Evolutionary conservation across 2,797 vertebrate species (phyloP).

Genomic region (Typhlichthys eigenmanni): DNA sequence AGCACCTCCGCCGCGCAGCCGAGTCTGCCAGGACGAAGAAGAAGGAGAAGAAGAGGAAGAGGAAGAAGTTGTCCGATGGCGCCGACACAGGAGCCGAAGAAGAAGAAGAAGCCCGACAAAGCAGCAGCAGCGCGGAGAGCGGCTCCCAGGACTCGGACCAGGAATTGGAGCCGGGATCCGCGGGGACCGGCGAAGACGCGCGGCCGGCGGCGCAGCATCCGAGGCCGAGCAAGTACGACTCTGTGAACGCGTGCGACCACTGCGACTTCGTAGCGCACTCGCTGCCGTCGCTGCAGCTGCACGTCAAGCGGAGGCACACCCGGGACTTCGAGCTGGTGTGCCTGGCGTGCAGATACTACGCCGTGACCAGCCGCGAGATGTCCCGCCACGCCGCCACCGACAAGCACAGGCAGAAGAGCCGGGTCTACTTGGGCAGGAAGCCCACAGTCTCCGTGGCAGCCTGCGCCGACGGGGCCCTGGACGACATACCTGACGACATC

Average conservation of each 20-base stretch:
- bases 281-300: conserved; percentile 86
- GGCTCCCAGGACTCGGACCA: conserved; percentile 14
- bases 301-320: conserved; percentile 90
- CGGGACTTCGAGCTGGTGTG: conserved; percentile 94
- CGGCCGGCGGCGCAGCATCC: conserved; percentile 32
- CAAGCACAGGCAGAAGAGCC: conserved; percentile 90
- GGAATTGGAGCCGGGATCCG: conserved; percentile 41
- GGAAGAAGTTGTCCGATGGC: conserved; percentile 27
- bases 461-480: no score
- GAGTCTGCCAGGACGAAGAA: conserved; percentile 49
- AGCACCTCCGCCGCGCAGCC: conserved; percentile 86
- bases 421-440: conserved; percentile 72
- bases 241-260: conserved; percentile 77
- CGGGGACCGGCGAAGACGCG: conserved; percentile 41
- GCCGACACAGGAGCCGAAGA: no score
- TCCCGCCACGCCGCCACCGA: conserved; percentile 90
- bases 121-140: conserved; percentile 34
- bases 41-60: neutral
- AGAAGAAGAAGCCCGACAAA: conserved; percentile 22
- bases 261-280: conserved; percentile 90
- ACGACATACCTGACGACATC: neutral
- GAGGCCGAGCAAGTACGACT: conserved; percentile 63
- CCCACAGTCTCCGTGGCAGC: neutral
- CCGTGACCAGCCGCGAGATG: conserved; percentile 92
- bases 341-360: conserved; percentile 93